phyloP scores from a whole-genome alignment of 2,797 vertebrate genomes.

The Lagodon rhomboides region DNA sequence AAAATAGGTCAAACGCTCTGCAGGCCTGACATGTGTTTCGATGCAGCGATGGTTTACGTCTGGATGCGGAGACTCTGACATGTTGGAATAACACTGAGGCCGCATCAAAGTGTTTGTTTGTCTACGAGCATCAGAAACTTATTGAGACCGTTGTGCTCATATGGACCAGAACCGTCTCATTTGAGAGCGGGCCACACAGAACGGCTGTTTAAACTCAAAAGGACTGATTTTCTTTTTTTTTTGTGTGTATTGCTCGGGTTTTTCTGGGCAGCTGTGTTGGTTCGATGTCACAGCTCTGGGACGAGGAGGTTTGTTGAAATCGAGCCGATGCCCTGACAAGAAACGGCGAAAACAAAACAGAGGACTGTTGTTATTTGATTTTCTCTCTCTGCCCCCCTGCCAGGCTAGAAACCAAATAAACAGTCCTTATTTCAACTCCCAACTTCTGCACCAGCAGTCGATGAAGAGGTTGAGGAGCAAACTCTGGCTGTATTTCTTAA shows the following conservation, averaged over 20 bases:
- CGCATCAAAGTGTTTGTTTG: conserved; percentile 33
- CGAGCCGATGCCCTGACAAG: not conserved
- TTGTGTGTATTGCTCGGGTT: not conserved
- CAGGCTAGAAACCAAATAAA: too few relatives aligned
- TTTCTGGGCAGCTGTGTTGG: not conserved
- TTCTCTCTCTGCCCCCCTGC: too few relatives aligned
- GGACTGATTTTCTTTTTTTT: not conserved
- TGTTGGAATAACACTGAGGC: not conserved
- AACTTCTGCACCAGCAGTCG: not conserved
- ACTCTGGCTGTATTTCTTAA: not conserved
- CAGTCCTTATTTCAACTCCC: too few relatives aligned
- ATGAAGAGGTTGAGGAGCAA: not conserved
- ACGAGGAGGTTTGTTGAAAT: not conserved
- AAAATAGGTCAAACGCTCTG: not conserved
- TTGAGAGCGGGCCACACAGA: conserved; percentile 11
- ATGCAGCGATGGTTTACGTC: conserved; percentile 21
- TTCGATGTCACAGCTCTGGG: not conserved
- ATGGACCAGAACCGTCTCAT: not conserved
- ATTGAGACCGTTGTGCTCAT: conserved; percentile 5
- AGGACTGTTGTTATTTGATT: not conserved
- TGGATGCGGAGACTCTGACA: not conserved
- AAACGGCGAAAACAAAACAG: conserved; percentile 4
- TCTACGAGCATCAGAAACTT: conserved; percentile 13
- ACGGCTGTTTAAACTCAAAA: not conserved
- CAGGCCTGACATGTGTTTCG: not conserved